Conservation (phyloP, 2,797 vertebrate genomes). For the Pipistrellus pipistrellus region DNA sequence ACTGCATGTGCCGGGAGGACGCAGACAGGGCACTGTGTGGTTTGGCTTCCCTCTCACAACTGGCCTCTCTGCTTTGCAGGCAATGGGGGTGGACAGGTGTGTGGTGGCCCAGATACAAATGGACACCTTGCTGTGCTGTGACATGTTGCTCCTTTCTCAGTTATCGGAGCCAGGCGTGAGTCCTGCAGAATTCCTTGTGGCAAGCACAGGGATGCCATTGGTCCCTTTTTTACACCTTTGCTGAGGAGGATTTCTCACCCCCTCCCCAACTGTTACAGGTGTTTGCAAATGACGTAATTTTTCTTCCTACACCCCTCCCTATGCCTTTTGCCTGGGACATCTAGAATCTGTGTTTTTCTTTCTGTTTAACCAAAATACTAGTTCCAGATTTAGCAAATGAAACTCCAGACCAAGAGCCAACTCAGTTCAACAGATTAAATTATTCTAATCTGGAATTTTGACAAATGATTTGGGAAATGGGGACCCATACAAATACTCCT, state of each 20-base stretch:
- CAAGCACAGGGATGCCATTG: constrained; percentile 61
- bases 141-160: constrained; percentile 67
- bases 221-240: constrained; percentile 49
- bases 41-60: not conserved
- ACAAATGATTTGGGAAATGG: constrained; percentile 51
- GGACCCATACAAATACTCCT: not conserved
- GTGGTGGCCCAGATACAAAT: not conserved
- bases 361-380: constrained; percentile 77
- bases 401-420: constrained; percentile 22
- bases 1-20: not conserved
- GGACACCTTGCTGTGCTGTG: not conserved
- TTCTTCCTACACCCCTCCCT: constrained; percentile 36
- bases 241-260: not conserved
- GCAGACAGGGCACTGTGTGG: not conserved
- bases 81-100: not conserved
- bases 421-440: constrained; percentile 80
- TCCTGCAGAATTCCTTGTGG: constrained; percentile 65
- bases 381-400: constrained; percentile 69
- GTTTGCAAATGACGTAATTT: constrained; percentile 62
- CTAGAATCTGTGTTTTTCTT: constrained; percentile 66
- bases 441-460: constrained; percentile 69
- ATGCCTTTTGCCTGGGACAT: constrained; percentile 58
- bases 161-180: constrained; percentile 71
- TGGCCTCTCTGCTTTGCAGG: not conserved
- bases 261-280: not conserved